Evolutionary conservation across 2,113 vertebrate species (phyloP).

Genomic region (Gallinago media): DNA sequence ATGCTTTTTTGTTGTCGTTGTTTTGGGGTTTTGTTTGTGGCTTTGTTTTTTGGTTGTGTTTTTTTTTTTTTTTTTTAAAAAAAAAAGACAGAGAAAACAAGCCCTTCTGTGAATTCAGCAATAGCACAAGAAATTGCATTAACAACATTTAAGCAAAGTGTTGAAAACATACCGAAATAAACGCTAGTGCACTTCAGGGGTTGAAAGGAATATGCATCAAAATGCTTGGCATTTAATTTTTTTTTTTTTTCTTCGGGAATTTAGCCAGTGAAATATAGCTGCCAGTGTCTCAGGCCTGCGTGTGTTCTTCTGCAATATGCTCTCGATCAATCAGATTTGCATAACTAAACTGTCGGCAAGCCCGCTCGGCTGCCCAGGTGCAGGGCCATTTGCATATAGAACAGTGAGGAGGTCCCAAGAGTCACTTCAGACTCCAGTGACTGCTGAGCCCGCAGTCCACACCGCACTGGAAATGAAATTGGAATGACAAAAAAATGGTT

Average conservation of each 20-base stretch:
- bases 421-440: conserved; percentile 98
- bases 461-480: conserved; percentile 95
- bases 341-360: conserved; percentile 99
- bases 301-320: conserved; percentile 93
- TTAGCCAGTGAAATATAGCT: conserved; percentile 94
- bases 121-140: conserved; percentile 73
- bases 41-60: neutral
- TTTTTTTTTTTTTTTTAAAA: neutral
- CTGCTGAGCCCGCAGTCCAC: conserved; percentile 97
- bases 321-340: conserved; percentile 99
- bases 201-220: conserved; percentile 82
- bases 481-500: conserved; percentile 95
- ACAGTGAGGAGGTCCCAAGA: conserved; percentile 98
- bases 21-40: neutral
- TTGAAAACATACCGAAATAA: conserved; percentile 76
- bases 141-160: conserved; percentile 74
- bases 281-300: conserved; percentile 84
- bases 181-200: conserved; percentile 70
- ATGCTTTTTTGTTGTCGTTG: conserved; percentile 38
- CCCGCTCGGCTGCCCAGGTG: conserved; percentile 98
- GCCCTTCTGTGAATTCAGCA: conserved; percentile 77
- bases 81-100: conserved; percentile 56
- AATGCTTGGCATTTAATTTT: conserved; percentile 82
- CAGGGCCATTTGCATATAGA: conserved; percentile 99
- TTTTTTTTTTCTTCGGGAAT: conserved; percentile 83